Evolutionary conservation across 2,113 vertebrate genomes (phyloP), one percentile per base, ranked within the genome.

Genomic region (Bungarus multicinctus): DNA sequence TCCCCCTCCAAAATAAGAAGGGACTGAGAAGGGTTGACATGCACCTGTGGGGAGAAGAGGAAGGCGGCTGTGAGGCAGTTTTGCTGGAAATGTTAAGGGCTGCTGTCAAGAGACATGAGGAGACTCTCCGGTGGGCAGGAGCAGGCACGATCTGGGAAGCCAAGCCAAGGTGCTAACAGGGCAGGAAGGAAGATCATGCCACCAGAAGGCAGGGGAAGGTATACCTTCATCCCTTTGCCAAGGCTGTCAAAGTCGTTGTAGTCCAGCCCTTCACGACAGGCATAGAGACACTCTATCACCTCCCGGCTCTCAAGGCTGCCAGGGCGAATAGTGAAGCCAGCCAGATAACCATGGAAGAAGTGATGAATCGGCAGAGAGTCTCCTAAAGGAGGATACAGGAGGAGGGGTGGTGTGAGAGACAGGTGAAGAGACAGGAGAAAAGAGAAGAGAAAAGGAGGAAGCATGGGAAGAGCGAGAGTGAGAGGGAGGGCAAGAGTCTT

Each of bases 181-280:
- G 74, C 93, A 94, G 93, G 95, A 91, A 94, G 90, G 94, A 94
- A 88, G 95, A 87, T 92, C 96, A 96, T 97, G 97, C 96, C 94
- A 95, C 91, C 93, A 94, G 95, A 92, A 94, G 96, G 93, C 64
- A 85, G 94, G 94, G 94, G 95, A 23, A 60, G 95, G 93, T 93
- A 53, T 98, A 99, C 99, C 99, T 99, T 99, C 99, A 99, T 99
- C 96, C 99, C 99, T 95, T 99, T 99, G 95, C 99, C 99, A 96
- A 99, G 97, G 93, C 99, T 99, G 98, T 99, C 99, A 96, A 99
- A 98, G 97, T 99, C 99, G 94, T 99, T 99, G 91, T 99, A 99
- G 97, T 99, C 99, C 96, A 99, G 98, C 86, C 99, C 99, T 97
- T 99, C 99, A 97, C 99, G 98, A 97, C 99, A 99, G 97, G 99